Conservation (phyloP, 2,888 invertebrate genomes). For the Branchinecta sandiegonensis region DNA sequence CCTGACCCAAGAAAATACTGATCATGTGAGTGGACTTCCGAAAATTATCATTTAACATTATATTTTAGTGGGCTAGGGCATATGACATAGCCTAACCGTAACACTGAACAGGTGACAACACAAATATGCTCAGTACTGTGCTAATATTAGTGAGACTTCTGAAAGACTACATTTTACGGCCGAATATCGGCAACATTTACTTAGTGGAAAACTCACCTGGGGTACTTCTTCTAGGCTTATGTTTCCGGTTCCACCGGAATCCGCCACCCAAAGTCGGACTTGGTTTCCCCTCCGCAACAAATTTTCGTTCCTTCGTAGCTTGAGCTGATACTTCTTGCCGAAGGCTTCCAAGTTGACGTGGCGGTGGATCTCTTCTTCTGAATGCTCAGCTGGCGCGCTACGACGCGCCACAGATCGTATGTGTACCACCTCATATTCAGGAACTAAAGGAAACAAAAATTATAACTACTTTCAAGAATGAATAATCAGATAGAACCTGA, state of each 20-base stretch:
- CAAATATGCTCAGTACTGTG: no score
- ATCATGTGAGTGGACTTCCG: no score
- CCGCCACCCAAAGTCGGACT: constrained; percentile 64
- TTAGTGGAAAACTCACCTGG: constrained; percentile 43
- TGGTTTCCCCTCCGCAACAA: constrained; percentile 54
- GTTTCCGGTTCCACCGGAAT: constrained; percentile 47
- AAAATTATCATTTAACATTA: no score
- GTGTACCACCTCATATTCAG: constrained; percentile 67
- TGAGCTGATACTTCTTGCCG: constrained; percentile 55
- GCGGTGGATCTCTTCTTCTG: constrained; percentile 20
- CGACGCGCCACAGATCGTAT: constrained; percentile 35
- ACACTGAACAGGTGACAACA: no score
- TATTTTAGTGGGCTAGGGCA: no score
- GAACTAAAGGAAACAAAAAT: constrained; percentile 42
- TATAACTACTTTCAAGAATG: constrained; percentile 10
- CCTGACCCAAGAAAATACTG: no score
- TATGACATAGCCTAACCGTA: no score
- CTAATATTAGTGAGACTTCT: not conserved
- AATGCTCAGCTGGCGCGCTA: not conserved
- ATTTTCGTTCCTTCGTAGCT: constrained; percentile 58
- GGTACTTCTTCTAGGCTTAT: constrained; percentile 61
- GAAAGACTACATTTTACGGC: not conserved
- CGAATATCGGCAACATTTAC: no score
- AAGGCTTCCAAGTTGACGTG: constrained; percentile 63
- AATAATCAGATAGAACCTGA: no score